Evolutionary conservation across 2,797 vertebrate genomes (phyloP).

Genomic region (Enteromius thamalakanensis): DNA sequence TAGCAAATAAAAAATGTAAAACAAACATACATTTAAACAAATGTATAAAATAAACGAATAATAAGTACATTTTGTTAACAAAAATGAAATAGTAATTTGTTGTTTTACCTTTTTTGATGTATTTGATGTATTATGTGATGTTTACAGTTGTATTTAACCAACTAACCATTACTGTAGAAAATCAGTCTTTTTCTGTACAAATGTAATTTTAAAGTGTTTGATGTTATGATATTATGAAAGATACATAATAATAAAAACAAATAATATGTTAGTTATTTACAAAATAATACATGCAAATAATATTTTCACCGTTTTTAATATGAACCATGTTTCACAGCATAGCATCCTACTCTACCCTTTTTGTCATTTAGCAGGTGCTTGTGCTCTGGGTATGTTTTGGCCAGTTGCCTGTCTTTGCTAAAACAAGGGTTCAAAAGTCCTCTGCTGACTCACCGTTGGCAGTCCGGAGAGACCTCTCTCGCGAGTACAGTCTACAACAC

Average conservation of each 20-base stretch:
- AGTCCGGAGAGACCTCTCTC: neutral
- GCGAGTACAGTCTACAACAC: slow-evolving; percentile 5
- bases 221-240: too few species aligned
- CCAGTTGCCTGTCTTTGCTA: slow-evolving; percentile 23
- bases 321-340: neutral
- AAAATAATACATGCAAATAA: neutral
- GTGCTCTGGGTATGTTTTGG: slow-evolving; percentile 29
- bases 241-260: neutral
- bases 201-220: neutral
- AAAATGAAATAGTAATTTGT: neutral
- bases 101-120: neutral
- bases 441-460: slow-evolving; percentile 15
- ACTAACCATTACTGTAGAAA: too few species aligned
- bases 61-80: neutral
- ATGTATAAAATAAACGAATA: too few species aligned
- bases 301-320: neutral
- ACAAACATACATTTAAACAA: too few species aligned
- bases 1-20: too few species aligned
- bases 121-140: neutral
- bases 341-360: neutral
- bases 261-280: neutral
- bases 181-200: neutral
- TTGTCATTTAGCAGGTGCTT: slow-evolving; percentile 32
- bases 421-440: slow-evolving; percentile 54
- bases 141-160: neutral